Evolutionary conservation across 2,888 invertebrate species (phyloP).

Genomic region (Latrodectus hesperus): DNA sequence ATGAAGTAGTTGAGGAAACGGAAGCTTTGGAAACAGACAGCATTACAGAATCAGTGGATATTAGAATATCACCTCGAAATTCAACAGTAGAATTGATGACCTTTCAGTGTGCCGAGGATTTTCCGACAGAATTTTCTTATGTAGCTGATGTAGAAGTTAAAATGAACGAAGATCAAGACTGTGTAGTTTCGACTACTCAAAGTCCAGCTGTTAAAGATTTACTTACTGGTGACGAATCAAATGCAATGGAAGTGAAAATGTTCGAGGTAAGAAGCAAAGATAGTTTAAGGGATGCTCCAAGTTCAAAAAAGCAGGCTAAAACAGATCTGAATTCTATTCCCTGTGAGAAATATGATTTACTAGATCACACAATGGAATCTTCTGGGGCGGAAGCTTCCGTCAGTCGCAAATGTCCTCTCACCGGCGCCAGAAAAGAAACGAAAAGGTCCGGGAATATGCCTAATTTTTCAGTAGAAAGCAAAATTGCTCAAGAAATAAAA

Average conservation of each 20-base stretch:
- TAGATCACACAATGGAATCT: not conserved
- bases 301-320: not conserved
- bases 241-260: not conserved
- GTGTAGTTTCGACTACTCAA: conserved; percentile 4
- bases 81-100: conserved; percentile 48
- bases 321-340: not conserved
- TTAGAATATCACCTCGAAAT: conserved; percentile 53
- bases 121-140: conserved; percentile 37
- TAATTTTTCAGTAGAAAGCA: conserved; percentile 70
- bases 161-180: conserved; percentile 16
- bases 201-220: conserved; percentile 3
- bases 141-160: conserved; percentile 52
- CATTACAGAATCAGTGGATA: conserved; percentile 54
- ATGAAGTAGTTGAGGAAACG: conserved; percentile 56
- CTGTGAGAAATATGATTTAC: not conserved
- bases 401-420: not conserved
- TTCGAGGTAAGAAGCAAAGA: not conserved
- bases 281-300: not conserved
- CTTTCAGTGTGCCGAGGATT: conserved; percentile 31
- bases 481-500: conserved; percentile 77
- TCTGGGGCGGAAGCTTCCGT: not conserved
- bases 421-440: not conserved
- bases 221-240: not conserved
- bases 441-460: conserved; percentile 9
- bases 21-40: conserved; percentile 44